Percentiles rank a stretch among this genome's conserved stretches.
phyloP scores from a whole-genome alignment of 2,888 invertebrate species.

The Diaperis boleti region DNA sequence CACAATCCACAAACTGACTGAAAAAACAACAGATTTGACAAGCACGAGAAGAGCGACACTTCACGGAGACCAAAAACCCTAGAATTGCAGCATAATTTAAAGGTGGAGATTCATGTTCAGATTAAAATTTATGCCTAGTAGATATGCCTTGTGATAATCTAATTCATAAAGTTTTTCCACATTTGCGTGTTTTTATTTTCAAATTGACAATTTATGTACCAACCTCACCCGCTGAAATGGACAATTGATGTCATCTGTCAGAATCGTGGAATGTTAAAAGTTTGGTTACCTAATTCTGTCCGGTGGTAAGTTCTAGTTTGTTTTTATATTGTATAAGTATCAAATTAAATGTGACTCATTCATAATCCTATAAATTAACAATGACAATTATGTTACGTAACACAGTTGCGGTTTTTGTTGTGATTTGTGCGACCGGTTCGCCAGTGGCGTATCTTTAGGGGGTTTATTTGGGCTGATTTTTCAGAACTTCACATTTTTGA shows the following conservation, averaged over 20 bases:
- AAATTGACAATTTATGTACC: background rate
- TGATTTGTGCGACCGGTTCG: no score
- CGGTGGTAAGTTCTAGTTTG: slow-evolving; percentile 21
- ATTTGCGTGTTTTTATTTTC: no score
- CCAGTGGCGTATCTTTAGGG: no score
- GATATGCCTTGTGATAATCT: no score
- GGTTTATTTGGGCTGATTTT: no score
- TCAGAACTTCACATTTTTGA: no score
- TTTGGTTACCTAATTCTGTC: slow-evolving; percentile 7
- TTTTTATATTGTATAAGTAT: background rate
- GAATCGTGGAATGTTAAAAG: background rate
- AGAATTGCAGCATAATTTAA: no score
- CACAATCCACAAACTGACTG: slow-evolving; percentile 27
- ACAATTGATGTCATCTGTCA: background rate
- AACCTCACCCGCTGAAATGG: background rate
- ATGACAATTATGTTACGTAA: background rate
- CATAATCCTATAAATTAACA: background rate
- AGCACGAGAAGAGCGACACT: background rate
- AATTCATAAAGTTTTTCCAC: no score
- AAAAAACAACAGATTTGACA: slow-evolving; percentile 4
- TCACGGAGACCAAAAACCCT: background rate
- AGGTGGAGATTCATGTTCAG: no score
- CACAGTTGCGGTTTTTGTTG: background rate
- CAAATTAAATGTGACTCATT: background rate
- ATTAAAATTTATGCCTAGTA: no score